Evolutionary conservation across 2,888 invertebrate genomes (phyloP), one percentile per base, ranked within the genome.

Genomic region (Apocheima hispidaria): DNA sequence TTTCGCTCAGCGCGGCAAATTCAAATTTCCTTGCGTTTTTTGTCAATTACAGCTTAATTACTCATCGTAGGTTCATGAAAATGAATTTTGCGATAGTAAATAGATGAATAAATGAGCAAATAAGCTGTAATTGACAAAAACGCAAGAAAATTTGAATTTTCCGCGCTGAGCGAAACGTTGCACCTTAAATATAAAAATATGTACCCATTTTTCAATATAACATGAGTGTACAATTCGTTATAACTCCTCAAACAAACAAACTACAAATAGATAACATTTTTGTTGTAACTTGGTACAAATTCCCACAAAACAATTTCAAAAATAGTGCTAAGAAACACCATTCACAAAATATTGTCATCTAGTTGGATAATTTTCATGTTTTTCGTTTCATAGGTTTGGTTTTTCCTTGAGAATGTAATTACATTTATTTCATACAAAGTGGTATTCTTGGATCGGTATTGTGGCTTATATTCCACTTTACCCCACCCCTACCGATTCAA

Each of bases 321-420:
- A 87, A 87, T 86, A 85, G 83, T 85, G 82, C 78, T 84, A 66
- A 75, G 77, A 82, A 79, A 71, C n/a, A 83, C 64, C 64, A 59
- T 76, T 81, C 71, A 70, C 77, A 87, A 87, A 87, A 87, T 88
- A 88, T 87, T 85, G 83, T 85, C 83, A 65, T 70, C 60, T 62
- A 67, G 72, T 76, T 82, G 76, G 75, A 78, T 72, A 1, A 26
- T 40, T 28, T 40, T n/a, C n/a, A n/a, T 28, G n/a, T 21, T 23
- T n/a, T n/a, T n/a, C n/a, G n/a, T n/a, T n/a, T n/a, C n/a, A n/a
- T n/a, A n/a, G n/a, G n/a, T n/a, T n/a, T n/a, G n/a, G n/a, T n/a
- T n/a, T n/a, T n/a, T n/a, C n/a, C n/a, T 21, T 20, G 12, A 33
- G 33, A 33, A 33, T 26, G 26, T n/a, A n/a, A 26, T 7, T 1